Conservation (phyloP, 2,113 vertebrate species). For the Stomatorhinus ivindoensis region DNA sequence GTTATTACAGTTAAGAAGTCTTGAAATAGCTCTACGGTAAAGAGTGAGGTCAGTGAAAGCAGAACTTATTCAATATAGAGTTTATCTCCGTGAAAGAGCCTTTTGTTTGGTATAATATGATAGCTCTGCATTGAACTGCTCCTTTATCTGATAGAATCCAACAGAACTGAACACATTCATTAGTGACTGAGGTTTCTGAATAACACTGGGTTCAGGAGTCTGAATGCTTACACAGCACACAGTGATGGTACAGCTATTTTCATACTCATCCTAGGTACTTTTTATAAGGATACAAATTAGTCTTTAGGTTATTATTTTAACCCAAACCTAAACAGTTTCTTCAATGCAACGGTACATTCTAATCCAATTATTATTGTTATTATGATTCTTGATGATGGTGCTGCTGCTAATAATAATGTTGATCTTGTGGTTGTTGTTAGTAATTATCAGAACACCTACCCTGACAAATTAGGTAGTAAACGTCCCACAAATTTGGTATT, state of each 20-base stretch:
- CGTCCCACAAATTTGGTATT: background rate
- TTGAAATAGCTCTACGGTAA: background rate
- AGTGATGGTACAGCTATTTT: background rate
- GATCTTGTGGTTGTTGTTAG: background rate
- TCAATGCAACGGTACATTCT: background rate
- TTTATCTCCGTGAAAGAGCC: background rate
- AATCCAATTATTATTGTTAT: background rate
- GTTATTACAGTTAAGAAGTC: background rate
- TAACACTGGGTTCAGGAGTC: constrained; percentile 2
- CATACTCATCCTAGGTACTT: background rate
- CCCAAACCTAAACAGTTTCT: background rate
- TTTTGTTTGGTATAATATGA: constrained; percentile 2
- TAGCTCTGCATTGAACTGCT: background rate
- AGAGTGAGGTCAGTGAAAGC: background rate
- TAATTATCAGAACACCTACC: background rate
- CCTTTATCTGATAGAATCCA: constrained; percentile 25
- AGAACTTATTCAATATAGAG: background rate
- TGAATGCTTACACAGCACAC: background rate
- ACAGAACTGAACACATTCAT: constrained; percentile 39
- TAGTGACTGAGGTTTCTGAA: constrained; percentile 30
- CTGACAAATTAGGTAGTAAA: background rate
- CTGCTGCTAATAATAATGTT: background rate
- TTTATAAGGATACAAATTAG: background rate
- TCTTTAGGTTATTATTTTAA: background rate
- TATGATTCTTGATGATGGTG: background rate